Evolutionary conservation across 2,113 vertebrate genomes (phyloP).

Genomic region (Vulpes lagopus): DNA sequence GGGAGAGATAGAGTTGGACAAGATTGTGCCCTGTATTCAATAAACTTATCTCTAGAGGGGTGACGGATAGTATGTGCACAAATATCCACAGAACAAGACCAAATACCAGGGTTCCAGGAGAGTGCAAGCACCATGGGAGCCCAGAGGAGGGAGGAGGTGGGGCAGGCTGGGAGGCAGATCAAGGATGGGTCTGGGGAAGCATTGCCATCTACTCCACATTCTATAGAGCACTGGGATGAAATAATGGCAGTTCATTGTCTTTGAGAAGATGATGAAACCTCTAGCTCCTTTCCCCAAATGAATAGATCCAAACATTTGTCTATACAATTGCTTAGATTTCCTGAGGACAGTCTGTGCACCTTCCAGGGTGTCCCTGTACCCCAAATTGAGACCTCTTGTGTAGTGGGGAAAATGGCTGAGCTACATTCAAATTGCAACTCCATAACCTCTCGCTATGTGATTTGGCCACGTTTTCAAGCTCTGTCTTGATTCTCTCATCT

Average conservation of each 20-base stretch:
- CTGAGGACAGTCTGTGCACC: not conserved
- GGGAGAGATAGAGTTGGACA: not conserved
- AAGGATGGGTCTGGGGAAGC: not conserved
- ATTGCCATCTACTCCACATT: not conserved
- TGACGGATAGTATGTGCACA: not conserved
- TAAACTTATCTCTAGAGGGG: not conserved
- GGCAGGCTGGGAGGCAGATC: not conserved
- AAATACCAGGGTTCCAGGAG: not conserved
- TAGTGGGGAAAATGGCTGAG: not conserved
- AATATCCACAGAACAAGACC: not conserved
- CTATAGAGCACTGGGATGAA: not conserved
- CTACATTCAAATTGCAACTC: not conserved
- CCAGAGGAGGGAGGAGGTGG: not conserved
- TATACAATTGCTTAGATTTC: not conserved
- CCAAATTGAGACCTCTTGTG: not conserved
- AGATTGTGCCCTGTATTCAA: not conserved
- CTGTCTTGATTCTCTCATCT: not conserved
- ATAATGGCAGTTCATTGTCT: not conserved
- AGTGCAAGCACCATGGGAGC: not conserved
- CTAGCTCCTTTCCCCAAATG: not conserved
- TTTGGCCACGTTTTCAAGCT: not conserved
- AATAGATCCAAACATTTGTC: not conserved
- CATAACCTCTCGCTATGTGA: not conserved
- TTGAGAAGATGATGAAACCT: slow-evolving; percentile 15
- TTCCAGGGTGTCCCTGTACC: not conserved